Base-by-base conservation (phyloP, 2,797 vertebrate genomes). In the Eulemur mongoz region DNA sequence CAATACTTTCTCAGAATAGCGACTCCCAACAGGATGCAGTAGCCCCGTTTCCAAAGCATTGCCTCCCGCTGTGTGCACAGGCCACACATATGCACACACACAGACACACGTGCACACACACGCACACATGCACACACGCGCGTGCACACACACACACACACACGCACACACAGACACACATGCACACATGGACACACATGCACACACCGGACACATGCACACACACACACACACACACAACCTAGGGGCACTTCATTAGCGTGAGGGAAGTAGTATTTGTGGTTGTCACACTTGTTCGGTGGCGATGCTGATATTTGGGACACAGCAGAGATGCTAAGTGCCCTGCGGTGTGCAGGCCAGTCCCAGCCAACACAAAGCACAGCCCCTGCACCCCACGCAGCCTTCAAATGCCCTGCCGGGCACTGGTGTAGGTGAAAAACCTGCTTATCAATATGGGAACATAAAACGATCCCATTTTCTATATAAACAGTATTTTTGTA, bases 171-270 rank as follows among this genome's bases (percentile, higher is more conserved):
- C 14, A 43, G 12, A 23, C 43, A 43, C 43, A 9, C 0, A 1
- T 8, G 9, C 43, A 40, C 40, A 40, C 40, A 40, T 4, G 40
- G 5, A 40, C 40, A 40, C 40, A 40, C 40, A 40, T 6, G 40
- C 6, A 40, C 5, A 6, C 14, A 27, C 35, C 1, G 38, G 38
- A 38, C 38, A n/a, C 23, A 45, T 5, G 1, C 25, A 15, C n/a
- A n/a, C n/a, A n/a, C n/a, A n/a, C 4, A 11, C 12, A 14, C 0
- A 7, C 11, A 7, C 0, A 10, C 14, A 38, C 27, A 22, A 12
- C 43, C 40, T 45, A 32, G 48, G 35, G 20, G 13, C 35, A 17
- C 22, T 75, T 78, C 25, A 7, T 23, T 5, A n/a, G 59, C 4
- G 1, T n/a, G 12, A 23, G 10, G 4, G 38, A 80, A 59, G 23